Evolutionary conservation across 2,888 invertebrate genomes (phyloP), one percentile per base, ranked within the genome.

Genomic region (Vanessa cardui): DNA sequence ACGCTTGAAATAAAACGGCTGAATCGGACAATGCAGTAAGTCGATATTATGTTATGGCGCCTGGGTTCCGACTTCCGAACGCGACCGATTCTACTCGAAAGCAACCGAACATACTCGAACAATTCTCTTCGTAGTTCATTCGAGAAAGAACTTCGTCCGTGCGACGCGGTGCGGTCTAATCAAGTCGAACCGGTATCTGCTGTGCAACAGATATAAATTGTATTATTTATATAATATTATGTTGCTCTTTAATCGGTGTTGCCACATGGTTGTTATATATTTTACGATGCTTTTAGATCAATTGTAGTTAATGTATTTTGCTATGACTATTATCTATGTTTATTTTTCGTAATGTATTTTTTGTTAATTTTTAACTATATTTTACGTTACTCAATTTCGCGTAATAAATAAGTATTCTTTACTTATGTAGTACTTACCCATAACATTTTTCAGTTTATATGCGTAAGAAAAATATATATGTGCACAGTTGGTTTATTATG

Each of bases 101-200:
- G 33, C 9, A 4, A 12, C 8, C 56, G 56, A 56, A 56, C 20
- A 18, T 56, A 18, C 56, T 56, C 56, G 56, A 56, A 56, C 56
- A 54, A 31, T 26, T 26, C 16, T 15, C 15, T 39, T 33, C 39
- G 56, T 3, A 9, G 56, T n/a, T 31, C 33, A 56, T 56, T 56
- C 56, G 56, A 56, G 56, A 56, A 56, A n/a, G 31, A 33, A 54
- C 54, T 56, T 12, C 47, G 47, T 47, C 12, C 39, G 18, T 8
- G 47, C 16, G 7, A 18, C 16, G n/a, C 18, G 18, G 18, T 47
- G 7, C 15, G 6, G 9, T 31, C 5, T 3, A 39, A n/a, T 56
- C 56, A 18, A 56, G 56, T 56, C 33, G 56, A 39, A 60, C 62
- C 65, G 66, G 69, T 69, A 65, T 65, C 56, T 58, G 33, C 56